phyloP scores from a whole-genome alignment of 2,797 vertebrate genomes.

The Sternotherus odoratus region DNA sequence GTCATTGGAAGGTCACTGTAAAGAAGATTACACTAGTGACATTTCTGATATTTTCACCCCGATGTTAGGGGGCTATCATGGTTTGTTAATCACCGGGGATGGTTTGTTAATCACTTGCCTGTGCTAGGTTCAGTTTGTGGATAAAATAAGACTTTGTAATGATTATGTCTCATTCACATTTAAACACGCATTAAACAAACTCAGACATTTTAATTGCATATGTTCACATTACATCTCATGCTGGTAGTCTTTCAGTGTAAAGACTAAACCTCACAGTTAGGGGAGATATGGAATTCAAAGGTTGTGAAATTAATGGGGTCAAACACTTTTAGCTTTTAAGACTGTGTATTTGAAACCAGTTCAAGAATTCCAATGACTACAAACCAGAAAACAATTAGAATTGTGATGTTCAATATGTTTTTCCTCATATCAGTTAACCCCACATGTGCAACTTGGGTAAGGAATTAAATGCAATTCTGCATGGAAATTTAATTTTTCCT shows the following conservation, averaged over 20 bases:
- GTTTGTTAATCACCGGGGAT: not conserved
- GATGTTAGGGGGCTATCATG: not conserved
- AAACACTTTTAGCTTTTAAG: slow-evolving; percentile 34
- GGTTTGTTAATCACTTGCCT: slow-evolving; percentile 1
- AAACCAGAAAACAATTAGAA: slow-evolving; percentile 28
- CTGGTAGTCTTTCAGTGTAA: slow-evolving; percentile 49
- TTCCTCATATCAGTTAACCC: not conserved
- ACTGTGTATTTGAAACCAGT: slow-evolving; percentile 24
- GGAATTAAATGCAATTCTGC: not conserved
- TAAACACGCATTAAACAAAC: not conserved
- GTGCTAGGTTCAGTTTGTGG: not conserved
- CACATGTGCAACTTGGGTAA: not conserved
- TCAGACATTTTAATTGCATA: not conserved
- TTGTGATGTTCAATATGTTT: not conserved
- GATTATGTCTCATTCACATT: not conserved
- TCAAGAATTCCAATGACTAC: slow-evolving; percentile 33
- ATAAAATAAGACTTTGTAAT: slow-evolving; percentile 23
- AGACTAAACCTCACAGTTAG: slow-evolving; percentile 50
- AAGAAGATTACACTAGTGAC: not conserved
- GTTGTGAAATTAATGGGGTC: slow-evolving; percentile 66
- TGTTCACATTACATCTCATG: not conserved
- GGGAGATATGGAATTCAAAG: slow-evolving; percentile 24
- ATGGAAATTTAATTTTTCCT: not conserved
- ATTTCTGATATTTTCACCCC: slow-evolving; percentile 1
- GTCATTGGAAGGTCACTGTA: slow-evolving; percentile 14